Percentiles rank a stretch among this genome's conserved stretches.
Conservation (phyloP, 2,888 invertebrate genomes). For the Diaperis boleti region DNA sequence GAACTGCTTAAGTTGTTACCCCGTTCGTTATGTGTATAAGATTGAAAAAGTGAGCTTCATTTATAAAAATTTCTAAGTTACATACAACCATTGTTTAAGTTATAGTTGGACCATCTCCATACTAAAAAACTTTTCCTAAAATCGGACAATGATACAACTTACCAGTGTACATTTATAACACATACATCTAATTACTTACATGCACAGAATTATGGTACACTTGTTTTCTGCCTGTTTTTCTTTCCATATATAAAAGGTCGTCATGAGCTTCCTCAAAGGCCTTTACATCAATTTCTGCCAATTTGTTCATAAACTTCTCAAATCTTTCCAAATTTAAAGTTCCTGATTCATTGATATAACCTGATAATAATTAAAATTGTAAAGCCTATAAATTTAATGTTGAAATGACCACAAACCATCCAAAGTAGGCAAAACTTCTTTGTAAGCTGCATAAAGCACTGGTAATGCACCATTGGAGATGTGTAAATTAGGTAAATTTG, state of each 20-base stretch:
- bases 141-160: background rate
- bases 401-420: conserved; percentile 73
- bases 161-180: background rate
- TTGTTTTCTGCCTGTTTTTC: conserved; percentile 75
- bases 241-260: conserved; percentile 87
- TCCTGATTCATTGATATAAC: conserved; percentile 94
- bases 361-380: conserved; percentile 66
- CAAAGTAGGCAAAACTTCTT: conserved; percentile 84
- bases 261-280: conserved; percentile 82
- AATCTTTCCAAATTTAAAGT: conserved; percentile 85
- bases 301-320: conserved; percentile 84
- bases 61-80: too few relatives aligned
- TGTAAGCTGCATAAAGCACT: conserved; percentile 88
- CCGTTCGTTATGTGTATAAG: too few relatives aligned
- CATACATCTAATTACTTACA: conserved; percentile 15
- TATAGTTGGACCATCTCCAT: too few relatives aligned
- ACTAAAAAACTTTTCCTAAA: too few relatives aligned
- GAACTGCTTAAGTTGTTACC: too few relatives aligned
- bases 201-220: conserved; percentile 46
- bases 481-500: conserved; percentile 94
- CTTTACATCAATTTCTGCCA: conserved; percentile 80
- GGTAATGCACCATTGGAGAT: conserved; percentile 92
- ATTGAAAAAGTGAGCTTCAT: too few relatives aligned
- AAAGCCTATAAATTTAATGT: background rate
- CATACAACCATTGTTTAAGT: too few relatives aligned